phyloP scores from a whole-genome alignment of 1,140 invertebrate species.

The Eriosoma lanigerum region DNA sequence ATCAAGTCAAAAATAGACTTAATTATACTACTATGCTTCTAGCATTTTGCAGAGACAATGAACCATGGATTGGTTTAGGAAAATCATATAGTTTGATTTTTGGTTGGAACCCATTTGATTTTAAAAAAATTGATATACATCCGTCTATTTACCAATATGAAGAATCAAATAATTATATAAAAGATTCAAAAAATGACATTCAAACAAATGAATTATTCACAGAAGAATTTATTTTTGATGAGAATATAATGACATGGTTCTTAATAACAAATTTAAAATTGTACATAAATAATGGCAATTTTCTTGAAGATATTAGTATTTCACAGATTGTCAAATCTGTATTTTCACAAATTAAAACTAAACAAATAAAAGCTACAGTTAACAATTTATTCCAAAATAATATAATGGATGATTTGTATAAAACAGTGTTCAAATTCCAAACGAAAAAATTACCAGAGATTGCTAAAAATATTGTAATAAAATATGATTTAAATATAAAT shows the following conservation, averaged over 20 bases:
- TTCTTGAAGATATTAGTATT: background rate
- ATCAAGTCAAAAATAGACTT: conserved; percentile 17
- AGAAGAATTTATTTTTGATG: conserved; percentile 27
- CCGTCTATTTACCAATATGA: background rate
- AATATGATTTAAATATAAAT: conserved; percentile 1
- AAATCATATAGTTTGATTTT: conserved; percentile 35
- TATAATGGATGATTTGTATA: conserved; percentile 17
- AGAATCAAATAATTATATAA: background rate
- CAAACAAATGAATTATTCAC: background rate
- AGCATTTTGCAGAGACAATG: conserved; percentile 29
- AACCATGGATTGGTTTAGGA: conserved; percentile 14
- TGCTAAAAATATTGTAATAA: conserved; percentile 12
- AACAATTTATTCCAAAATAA: background rate
- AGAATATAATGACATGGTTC: conserved; percentile 25
- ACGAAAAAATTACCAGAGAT: background rate
- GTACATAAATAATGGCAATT: background rate
- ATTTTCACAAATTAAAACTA: background rate
- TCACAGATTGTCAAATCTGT: conserved; percentile 7
- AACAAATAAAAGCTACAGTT: background rate
- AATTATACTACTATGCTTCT: conserved; percentile 32
- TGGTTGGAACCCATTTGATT: conserved; percentile 3
- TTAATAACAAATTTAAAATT: conserved; percentile 27
- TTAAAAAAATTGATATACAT: background rate
- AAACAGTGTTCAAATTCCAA: conserved; percentile 7
- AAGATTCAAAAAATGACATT: background rate